Base-by-base conservation (phyloP, 2,113 vertebrate genomes). In the Scophthalmus maximus region DNA sequence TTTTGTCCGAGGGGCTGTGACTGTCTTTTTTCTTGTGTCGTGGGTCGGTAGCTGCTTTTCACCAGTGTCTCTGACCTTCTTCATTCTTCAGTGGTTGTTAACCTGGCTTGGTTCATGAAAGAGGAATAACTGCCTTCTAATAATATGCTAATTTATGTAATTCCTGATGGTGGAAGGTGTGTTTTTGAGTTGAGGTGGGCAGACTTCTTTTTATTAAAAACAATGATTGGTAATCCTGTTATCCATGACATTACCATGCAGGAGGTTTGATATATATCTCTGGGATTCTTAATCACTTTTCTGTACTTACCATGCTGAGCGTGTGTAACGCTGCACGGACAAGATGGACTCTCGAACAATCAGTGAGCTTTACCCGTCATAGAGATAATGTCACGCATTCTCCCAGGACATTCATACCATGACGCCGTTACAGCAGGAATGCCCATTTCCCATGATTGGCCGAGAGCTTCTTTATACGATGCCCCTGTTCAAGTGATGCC, bases 41-140 rank as follows among this genome's bases (percentile, higher is more conserved):
- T 38, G 11, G 36, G 9, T 38, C 36, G 9, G 12, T 38, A 36
- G 34, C 34, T 12, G 11, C n/a, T n/a, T 77, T 82, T 84, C 30
- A 32, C 4, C 30, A 32, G 30, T 4, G 30, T n/a, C n/a, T n/a
- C n/a, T n/a, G n/a, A n/a, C n/a, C n/a, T n/a, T n/a, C n/a, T n/a
- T n/a, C n/a, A 79, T 92, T 92, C 87, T 89, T 88, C 88, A 87
- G 87, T 90, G 91, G 49, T n/a, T 53, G 15, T 51, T 57, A 36
- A 34, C 29, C 29, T 29, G 8, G 10, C 17, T 46, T 53, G 26
- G 15, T 40, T 42, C 56, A 32, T 17, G 5, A 34, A 50, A 44
- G 11, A 52, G 11, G 2, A 58, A n/a, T n/a, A 9, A 20, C 44
- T 29, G 4, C 47, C 52, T 60, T 75, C 34, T 74, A 50, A 66